phyloP scores from a whole-genome alignment of 1,140 invertebrate species.

The Linepithema humile region DNA sequence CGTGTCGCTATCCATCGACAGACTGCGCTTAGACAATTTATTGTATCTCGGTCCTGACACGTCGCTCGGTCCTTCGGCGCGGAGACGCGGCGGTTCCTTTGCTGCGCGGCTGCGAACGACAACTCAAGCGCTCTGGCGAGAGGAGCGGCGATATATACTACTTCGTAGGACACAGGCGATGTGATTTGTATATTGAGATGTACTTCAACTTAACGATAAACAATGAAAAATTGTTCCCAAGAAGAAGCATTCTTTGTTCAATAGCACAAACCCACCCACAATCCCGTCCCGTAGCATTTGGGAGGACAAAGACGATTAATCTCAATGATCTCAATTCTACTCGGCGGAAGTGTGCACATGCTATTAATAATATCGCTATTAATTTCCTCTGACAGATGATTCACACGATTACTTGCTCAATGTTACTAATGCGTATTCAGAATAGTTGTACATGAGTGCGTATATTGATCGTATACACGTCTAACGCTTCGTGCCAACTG shows the following conservation, averaged over 20 bases:
- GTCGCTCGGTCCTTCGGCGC: slow-evolving; percentile 3
- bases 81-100: slow-evolving; percentile 10
- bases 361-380: slow-evolving; percentile 57
- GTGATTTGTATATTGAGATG: slow-evolving; percentile 55
- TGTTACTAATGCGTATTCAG: slow-evolving; percentile 53
- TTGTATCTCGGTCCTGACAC: neutral
- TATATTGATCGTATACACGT: slow-evolving; percentile 45
- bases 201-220: slow-evolving; percentile 52
- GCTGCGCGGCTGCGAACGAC: slow-evolving; percentile 13
- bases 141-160: slow-evolving; percentile 45
- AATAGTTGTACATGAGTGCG: too few species aligned
- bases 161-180: slow-evolving; percentile 29
- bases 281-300: neutral
- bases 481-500: slow-evolving; percentile 31
- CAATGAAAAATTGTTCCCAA: slow-evolving; percentile 39
- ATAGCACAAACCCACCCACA: neutral
- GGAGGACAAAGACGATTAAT: slow-evolving; percentile 36
- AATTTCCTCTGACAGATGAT: slow-evolving; percentile 51
- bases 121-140: slow-evolving; percentile 12
- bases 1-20: neutral
- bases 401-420: slow-evolving; percentile 51
- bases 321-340: slow-evolving; percentile 50
- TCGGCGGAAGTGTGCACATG: slow-evolving; percentile 5
- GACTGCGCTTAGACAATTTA: neutral
- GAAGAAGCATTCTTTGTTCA: neutral